Evolutionary conservation across 2,888 invertebrate species (phyloP).

Genomic region (Caenorhabditis zanzibari): DNA sequence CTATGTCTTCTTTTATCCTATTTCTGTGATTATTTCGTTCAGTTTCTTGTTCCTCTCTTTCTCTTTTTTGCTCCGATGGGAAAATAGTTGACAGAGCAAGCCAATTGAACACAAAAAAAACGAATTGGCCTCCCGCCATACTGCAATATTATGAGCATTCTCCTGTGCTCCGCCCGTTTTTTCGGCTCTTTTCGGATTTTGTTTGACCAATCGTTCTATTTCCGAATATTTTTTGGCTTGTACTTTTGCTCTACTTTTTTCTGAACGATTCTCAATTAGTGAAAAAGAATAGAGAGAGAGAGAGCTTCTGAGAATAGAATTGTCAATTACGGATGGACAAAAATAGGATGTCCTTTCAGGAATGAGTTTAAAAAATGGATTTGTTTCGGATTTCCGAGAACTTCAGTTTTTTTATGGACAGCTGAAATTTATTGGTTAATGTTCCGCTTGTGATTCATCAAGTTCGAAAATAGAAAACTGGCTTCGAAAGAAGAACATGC

Average conservation of each 20-base stretch:
- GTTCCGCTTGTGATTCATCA: not conserved
- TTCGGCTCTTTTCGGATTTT: slow-evolving; percentile 17
- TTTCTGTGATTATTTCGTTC: slow-evolving; percentile 58
- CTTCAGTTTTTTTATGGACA: too few relatives aligned
- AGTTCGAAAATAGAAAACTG: too few relatives aligned
- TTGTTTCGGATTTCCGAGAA: too few relatives aligned
- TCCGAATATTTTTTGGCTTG: slow-evolving; percentile 7
- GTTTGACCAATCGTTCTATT: not conserved
- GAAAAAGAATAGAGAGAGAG: slow-evolving; percentile 2
- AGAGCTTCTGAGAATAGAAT: slow-evolving; percentile 11
- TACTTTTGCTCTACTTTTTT: slow-evolving; percentile 23
- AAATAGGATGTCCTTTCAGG: not conserved
- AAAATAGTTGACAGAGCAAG: slow-evolving; percentile 57
- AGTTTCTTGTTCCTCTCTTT: not conserved
- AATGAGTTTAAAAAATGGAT: not conserved
- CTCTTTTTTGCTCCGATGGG: not conserved
- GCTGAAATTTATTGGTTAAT: not conserved
- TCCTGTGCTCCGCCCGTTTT: slow-evolving; percentile 19
- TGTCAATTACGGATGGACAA: slow-evolving; percentile 3
- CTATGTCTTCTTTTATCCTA: not conserved
- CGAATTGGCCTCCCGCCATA: slow-evolving; percentile 40
- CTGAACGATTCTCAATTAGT: slow-evolving; percentile 28
- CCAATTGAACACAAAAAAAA: slow-evolving; percentile 50
- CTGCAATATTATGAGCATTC: slow-evolving; percentile 46
- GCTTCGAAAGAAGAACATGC: too few relatives aligned